phyloP scores from a whole-genome alignment of 2,797 vertebrate species.

The Gila robusta region DNA sequence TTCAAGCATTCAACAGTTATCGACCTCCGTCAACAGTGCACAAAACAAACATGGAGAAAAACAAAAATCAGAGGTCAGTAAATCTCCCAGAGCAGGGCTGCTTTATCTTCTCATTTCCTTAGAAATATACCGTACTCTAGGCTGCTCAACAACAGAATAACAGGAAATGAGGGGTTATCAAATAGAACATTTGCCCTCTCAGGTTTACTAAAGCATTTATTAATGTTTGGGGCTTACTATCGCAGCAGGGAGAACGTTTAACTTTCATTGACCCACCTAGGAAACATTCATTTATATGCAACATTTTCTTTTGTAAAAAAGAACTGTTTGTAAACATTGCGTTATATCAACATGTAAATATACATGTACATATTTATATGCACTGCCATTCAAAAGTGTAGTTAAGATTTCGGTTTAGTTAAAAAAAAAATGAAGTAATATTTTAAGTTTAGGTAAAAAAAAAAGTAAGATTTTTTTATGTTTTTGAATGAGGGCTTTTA shows the following conservation, averaged over 20 bases:
- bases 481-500: no score
- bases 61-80: constrained; percentile 5
- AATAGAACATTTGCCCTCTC: not conserved
- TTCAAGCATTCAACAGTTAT: constrained; percentile 43
- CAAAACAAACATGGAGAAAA: constrained; percentile 57
- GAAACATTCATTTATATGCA: constrained; percentile 3
- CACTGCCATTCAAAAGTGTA: not conserved
- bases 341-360: not conserved
- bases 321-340: not conserved
- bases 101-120: constrained; percentile 10
- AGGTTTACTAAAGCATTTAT: constrained; percentile 13
- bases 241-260: constrained; percentile 2
- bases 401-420: no score
- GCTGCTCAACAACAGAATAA: not conserved
- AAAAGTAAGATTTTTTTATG: no score
- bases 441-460: no score
- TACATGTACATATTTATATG: not conserved
- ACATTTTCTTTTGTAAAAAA: not conserved
- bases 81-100: constrained; percentile 24
- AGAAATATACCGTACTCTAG: not conserved
- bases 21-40: constrained; percentile 3
- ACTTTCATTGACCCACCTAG: not conserved
- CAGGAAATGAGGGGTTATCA: constrained; percentile 9
- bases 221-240: constrained; percentile 10
- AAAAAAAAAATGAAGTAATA: no score